phyloP scores from a whole-genome alignment of 2,888 invertebrate species.

The Gasteruption jaculator region DNA sequence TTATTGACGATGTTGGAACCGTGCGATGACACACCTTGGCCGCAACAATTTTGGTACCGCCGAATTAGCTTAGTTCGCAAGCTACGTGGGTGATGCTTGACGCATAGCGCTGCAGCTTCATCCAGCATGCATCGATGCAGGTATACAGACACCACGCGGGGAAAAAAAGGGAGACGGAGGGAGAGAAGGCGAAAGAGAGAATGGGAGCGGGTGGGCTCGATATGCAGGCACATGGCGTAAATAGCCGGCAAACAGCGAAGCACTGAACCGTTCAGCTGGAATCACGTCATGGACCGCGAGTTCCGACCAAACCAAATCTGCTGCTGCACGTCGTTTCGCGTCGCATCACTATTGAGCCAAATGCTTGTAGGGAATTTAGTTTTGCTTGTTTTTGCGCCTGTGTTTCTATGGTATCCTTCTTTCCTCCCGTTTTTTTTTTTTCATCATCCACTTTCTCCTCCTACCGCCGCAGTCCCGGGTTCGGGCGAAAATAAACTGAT shows the following conservation, averaged over 20 bases:
- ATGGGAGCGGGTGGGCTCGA: background rate
- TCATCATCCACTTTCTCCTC: background rate
- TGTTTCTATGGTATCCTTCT: too few relatives aligned
- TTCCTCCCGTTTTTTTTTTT: too few relatives aligned
- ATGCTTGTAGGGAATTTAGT: too few relatives aligned
- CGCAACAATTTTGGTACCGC: too few relatives aligned
- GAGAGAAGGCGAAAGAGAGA: background rate
- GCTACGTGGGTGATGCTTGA: too few relatives aligned
- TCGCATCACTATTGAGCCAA: conserved; percentile 14
- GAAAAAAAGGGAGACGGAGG: conserved; percentile 8
- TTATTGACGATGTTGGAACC: too few relatives aligned
- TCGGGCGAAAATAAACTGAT: too few relatives aligned
- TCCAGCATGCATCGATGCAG: background rate
- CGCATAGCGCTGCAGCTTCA: too few relatives aligned
- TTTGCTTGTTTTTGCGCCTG: too few relatives aligned
- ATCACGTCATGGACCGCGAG: conserved; percentile 35
- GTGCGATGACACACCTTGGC: too few relatives aligned
- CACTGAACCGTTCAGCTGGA: conserved; percentile 37
- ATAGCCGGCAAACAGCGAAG: conserved; percentile 35
- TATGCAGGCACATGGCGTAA: conserved; percentile 26
- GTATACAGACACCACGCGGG: background rate
- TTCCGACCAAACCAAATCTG: conserved; percentile 19
- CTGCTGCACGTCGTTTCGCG: conserved; percentile 12
- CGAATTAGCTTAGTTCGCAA: too few relatives aligned
- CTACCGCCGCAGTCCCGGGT: too few relatives aligned